A percentile compares a stretch with the other conserved stretches of the same genome.
These are phyloP conservation scores for Rhinopomastus cyanomelas DNA, from an alignment of 2,113 vertebrate genomes.

Conservation along the genomic window DNA sequence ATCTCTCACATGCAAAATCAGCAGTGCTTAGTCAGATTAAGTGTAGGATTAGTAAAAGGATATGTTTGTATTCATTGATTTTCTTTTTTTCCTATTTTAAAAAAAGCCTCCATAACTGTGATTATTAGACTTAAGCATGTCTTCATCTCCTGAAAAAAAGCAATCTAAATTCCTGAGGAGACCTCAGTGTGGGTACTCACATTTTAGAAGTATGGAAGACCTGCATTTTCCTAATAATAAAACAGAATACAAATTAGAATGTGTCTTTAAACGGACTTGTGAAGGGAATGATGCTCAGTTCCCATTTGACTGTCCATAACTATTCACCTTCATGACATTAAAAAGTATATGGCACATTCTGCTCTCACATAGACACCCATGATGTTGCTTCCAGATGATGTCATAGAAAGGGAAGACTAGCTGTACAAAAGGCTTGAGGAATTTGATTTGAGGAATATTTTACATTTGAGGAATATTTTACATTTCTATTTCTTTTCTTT, in stretches of 20 bases:
- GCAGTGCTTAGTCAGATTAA: constrained; percentile 20
- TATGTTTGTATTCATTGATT: background rate
- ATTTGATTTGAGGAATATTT: background rate
- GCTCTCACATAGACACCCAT: rapidly evolving
- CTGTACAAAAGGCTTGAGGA: background rate
- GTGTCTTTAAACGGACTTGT: background rate
- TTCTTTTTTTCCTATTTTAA: background rate
- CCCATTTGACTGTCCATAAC: background rate
- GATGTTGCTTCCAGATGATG: background rate
- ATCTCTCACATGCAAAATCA: constrained; percentile 35
- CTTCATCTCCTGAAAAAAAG: background rate
- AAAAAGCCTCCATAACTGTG: background rate
- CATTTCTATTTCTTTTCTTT: background rate
- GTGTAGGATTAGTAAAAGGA: constrained; percentile 30
- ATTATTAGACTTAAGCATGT: background rate
- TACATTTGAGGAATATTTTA: too few relatives aligned
- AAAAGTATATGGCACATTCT: background rate
- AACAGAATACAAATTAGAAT: background rate
- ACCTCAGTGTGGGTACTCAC: background rate
- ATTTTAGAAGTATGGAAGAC: background rate
- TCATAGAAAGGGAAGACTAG: background rate
- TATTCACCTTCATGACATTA: background rate
- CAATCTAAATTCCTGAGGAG: background rate
- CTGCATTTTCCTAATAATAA: background rate
- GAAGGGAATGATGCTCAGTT: background rate